A percentile compares a stretch with the other conserved stretches of the same genome.
Conservation (phyloP, 2,113 vertebrate species). For the Dryoscopus gambensis region DNA sequence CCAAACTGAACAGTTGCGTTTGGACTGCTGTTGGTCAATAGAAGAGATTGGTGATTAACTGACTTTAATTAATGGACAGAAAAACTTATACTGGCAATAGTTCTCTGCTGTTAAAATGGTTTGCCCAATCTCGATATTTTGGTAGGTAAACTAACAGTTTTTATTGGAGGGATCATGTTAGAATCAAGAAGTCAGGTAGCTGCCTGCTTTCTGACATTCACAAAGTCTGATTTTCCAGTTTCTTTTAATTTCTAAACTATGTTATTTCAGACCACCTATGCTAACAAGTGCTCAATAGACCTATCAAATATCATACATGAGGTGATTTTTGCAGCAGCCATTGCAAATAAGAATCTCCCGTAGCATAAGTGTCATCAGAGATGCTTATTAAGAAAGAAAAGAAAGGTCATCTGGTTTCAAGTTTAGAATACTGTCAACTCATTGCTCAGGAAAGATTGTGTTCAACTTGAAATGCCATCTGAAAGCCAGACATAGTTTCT, state of each 20-base stretch:
- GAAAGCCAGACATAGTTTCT: not conserved
- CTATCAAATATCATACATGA: not conserved
- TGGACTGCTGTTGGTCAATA: not conserved
- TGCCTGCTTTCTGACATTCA: not conserved
- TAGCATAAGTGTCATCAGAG: not conserved
- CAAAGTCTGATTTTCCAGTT: not conserved
- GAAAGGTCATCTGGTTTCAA: not conserved
- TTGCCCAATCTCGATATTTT: not conserved
- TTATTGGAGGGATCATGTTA: not conserved
- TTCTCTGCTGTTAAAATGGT: not conserved
- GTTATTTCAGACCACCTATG: not conserved
- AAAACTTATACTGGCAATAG: not conserved
- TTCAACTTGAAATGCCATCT: not conserved
- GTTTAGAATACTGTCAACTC: not conserved
- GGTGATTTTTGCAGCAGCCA: not conserved
- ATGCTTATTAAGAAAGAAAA: not conserved
- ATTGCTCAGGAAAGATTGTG: not conserved
- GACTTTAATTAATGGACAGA: not conserved
- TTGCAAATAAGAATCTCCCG: not conserved
- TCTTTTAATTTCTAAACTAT: not conserved
- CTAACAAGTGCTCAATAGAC: not conserved
- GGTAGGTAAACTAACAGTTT: not conserved
- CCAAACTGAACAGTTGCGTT: not conserved
- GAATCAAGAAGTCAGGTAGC: not conserved
- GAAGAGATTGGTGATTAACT: not conserved